Evolutionary conservation across 2,888 invertebrate species (phyloP), one percentile per base, ranked within the genome.

Genomic region (Sarcophaga caerulescens): DNA sequence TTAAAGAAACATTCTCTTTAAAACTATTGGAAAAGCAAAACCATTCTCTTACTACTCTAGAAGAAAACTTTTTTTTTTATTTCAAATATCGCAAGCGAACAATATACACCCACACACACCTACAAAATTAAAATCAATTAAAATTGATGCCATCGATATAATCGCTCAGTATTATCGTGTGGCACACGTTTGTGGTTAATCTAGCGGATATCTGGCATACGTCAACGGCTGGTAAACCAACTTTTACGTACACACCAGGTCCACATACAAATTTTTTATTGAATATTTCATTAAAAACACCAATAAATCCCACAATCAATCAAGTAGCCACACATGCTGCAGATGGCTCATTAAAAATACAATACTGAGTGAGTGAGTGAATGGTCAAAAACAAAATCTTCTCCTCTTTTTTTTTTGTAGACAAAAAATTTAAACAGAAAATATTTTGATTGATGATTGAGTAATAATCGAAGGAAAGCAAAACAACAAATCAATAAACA

Each of bases 131-230:
- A 71, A 84, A 79, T 35, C 70, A 80, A 80, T 84, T 84, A 65
- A 70, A 11, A 21, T n/a, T 14, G 63, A 79, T 70, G 59, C 69
- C 65, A 11, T 60, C 60, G 21, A 19, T 19, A 52, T 52, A 52
- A 52, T 14, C 52, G 17, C 8, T 52, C 3, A 4, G 14, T 4
- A 52, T 52, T 52, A 74, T 57, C 35, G 35, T 62, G 62, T 60
- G 75, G 79, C 84, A 70, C 84, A 84, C 79, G 75, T 75, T 84
- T 80, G 79, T 35, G 79, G 78, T 68, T 78, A 52, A 21, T 14
- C 52, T 52, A 52, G 17, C 25, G 25, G 25, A 52, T 75, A 63
- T 69, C 59, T 75, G 74, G 66, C 44, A 57, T 21, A 35, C 35
- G 35, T 35, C 35, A 35, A 35, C 35, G 35, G 1, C 35, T 35